phyloP scores from a whole-genome alignment of 2,113 vertebrate species.

The Gallinago media region DNA sequence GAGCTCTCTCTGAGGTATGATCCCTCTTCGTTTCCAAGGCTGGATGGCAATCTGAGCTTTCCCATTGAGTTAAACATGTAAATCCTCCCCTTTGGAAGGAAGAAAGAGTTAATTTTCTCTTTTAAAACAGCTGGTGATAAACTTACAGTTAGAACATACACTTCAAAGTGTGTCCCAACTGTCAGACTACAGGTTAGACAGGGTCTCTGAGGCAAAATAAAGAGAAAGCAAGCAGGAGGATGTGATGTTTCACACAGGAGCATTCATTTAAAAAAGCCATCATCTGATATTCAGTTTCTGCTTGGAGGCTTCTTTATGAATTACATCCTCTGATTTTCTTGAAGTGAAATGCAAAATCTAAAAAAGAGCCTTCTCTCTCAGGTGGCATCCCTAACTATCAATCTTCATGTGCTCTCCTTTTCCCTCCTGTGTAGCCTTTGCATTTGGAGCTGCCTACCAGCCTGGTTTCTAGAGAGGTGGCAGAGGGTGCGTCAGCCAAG shows the following conservation, averaged over 20 bases:
- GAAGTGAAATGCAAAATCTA: neutral
- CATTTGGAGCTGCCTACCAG: neutral
- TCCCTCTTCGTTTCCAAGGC: neutral
- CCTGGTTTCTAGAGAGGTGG: neutral
- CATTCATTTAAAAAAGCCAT: neutral
- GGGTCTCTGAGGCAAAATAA: neutral
- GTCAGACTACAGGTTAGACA: neutral
- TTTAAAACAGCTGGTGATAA: neutral
- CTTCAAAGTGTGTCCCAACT: neutral
- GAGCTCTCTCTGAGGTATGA: neutral
- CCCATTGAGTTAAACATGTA: neutral
- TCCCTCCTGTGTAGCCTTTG: neutral
- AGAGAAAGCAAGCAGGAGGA: neutral
- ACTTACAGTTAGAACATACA: neutral
- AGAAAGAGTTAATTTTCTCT: neutral
- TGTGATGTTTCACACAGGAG: neutral
- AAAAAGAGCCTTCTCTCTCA: neutral
- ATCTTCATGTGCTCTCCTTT: neutral
- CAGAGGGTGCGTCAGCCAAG: rapidly evolving
- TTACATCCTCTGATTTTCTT: neutral
- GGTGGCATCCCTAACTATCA: rapidly evolving
- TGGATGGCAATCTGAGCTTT: neutral
- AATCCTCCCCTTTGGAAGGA: neutral
- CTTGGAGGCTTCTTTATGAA: neutral
- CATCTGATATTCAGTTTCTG: neutral